These are phyloP conservation scores for Athetis lepigone DNA, from an alignment of 2,888 invertebrate genomes.

Conservation along the genomic window DNA sequence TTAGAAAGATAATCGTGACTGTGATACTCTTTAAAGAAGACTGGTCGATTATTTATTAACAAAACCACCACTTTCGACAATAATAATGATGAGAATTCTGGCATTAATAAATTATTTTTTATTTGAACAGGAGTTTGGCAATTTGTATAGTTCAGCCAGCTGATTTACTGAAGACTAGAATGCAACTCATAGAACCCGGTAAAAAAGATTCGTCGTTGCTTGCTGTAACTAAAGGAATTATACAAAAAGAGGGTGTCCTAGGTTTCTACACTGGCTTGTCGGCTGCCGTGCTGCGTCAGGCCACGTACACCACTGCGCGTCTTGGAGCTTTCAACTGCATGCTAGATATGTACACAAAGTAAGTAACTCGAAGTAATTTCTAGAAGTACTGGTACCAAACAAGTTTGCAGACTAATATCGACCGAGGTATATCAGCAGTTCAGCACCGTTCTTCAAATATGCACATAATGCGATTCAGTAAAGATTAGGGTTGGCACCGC, in stretches of 20 bases:
- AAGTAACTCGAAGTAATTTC: too few species aligned
- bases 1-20: too few species aligned
- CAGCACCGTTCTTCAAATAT: too few species aligned
- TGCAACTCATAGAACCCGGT: constrained; percentile 87
- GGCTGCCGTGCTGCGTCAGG: constrained; percentile 97
- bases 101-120: not conserved
- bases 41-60: too few species aligned
- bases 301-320: constrained; percentile 98
- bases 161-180: constrained; percentile 78
- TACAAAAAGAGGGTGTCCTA: constrained; percentile 95
- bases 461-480: too few species aligned
- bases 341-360: constrained; percentile 86
- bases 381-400: too few species aligned
- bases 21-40: too few species aligned
- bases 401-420: too few species aligned
- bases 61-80: too few species aligned
- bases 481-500: too few species aligned
- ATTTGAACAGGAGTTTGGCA: constrained; percentile 71
- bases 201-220: constrained; percentile 92
- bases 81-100: too few species aligned
- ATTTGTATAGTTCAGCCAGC: constrained; percentile 76
- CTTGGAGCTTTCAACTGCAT: constrained; percentile 97
- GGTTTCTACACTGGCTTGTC: constrained; percentile 97
- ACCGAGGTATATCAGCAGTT: too few species aligned
- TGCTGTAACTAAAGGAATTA: constrained; percentile 93